These are phyloP conservation scores for Ctena decussata DNA, from an alignment of 2,888 invertebrate genomes.

Conservation along the genomic window DNA sequence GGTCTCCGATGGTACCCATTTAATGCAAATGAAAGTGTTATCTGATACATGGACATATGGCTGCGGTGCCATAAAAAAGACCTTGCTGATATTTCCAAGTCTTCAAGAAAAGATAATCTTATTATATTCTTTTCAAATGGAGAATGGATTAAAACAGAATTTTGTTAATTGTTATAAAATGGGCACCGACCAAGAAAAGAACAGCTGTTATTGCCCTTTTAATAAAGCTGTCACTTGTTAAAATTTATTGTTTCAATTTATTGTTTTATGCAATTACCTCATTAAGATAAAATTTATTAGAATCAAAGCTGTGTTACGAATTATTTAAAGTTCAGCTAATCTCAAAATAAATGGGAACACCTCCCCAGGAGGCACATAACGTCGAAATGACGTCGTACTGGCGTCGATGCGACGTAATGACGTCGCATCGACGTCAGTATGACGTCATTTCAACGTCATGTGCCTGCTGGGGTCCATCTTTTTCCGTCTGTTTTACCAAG, in stretches of 20 bases:
- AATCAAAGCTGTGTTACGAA: too few relatives aligned
- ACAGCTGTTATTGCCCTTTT: background rate
- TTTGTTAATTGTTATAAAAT: background rate
- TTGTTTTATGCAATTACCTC: background rate
- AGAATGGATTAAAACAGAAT: background rate
- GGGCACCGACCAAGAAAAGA: background rate
- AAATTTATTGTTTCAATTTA: background rate
- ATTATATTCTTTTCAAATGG: background rate
- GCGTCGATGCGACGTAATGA: too few relatives aligned
- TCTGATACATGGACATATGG: slow-evolving; percentile 65
- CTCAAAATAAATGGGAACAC: too few relatives aligned
- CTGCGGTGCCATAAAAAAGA: slow-evolving; percentile 43
- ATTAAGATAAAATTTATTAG: background rate
- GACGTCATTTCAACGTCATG: too few relatives aligned
- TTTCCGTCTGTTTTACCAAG: too few relatives aligned
- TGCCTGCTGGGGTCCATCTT: too few relatives aligned
- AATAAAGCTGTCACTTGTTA: background rate
- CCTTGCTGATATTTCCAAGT: background rate
- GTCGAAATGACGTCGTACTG: too few relatives aligned
- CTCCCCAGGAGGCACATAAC: too few relatives aligned
- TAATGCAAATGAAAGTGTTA: slow-evolving; percentile 41
- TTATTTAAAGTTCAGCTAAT: too few relatives aligned
- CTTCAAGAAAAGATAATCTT: slow-evolving; percentile 7
- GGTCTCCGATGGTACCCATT: slow-evolving; percentile 11
- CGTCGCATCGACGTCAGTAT: too few relatives aligned